Percentiles rank a stretch among this genome's conserved stretches.
phyloP scores from a whole-genome alignment of 1,140 invertebrate species.

The Oreohelix idahoensis region DNA sequence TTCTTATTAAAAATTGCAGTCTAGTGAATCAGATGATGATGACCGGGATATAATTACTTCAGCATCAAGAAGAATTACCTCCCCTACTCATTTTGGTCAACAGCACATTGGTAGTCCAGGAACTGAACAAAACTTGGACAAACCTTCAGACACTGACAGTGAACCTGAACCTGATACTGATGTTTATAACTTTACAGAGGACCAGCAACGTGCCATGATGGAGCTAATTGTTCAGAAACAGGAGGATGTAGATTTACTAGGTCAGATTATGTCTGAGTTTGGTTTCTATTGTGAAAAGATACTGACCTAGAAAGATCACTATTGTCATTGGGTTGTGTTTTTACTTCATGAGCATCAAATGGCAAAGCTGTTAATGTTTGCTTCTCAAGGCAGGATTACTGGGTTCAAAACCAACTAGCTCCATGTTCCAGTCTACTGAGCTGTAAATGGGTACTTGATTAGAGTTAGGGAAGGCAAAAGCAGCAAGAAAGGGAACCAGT shows the following conservation, averaged over 20 bases:
- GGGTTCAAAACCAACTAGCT: no score
- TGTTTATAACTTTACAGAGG: constrained; percentile 63
- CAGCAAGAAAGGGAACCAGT: no score
- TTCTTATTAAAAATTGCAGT: neutral
- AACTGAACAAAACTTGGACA: constrained; percentile 14
- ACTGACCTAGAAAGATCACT: no score
- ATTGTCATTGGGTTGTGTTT: no score
- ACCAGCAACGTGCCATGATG: constrained; percentile 63
- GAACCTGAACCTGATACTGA: constrained; percentile 61
- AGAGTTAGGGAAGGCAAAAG: no score
- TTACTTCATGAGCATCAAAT: no score
- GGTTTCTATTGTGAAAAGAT: neutral
- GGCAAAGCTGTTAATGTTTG: no score
- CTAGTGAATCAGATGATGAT: constrained; percentile 6
- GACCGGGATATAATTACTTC: neutral
- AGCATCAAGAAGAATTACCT: neutral
- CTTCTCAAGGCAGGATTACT: no score
- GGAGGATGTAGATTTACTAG: constrained; percentile 42
- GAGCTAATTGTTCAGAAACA: constrained; percentile 59
- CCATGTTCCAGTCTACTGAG: no score
- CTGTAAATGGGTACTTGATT: no score
- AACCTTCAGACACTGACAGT: constrained; percentile 53
- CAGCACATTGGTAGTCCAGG: neutral
- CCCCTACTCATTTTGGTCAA: neutral
- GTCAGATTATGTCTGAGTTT: neutral